These are phyloP conservation scores for Dicrostonyx torquatus DNA, from an alignment of 2,797 vertebrate species.

Conservation along the genomic window DNA sequence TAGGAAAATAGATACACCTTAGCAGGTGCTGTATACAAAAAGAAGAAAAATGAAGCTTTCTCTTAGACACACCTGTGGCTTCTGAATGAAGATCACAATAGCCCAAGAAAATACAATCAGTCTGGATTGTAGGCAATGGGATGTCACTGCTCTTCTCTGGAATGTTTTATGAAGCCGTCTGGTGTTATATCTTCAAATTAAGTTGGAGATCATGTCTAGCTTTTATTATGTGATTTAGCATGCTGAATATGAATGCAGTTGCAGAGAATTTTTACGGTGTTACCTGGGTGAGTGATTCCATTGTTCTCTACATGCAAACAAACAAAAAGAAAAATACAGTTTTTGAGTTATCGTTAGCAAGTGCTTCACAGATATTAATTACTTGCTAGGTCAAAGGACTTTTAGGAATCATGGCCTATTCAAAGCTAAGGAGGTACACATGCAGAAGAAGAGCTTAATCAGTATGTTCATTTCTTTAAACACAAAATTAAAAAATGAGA, in stretches of 20 bases:
- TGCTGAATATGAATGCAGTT: not conserved
- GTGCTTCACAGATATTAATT: not conserved
- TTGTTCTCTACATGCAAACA: not conserved
- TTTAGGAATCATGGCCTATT: not conserved
- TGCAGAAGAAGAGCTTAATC: not conserved
- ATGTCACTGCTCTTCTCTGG: not conserved
- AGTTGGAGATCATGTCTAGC: constrained; percentile 12
- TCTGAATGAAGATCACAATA: constrained; percentile 42
- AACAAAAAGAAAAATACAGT: not conserved
- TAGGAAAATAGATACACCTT: constrained; percentile 56
- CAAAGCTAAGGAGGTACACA: not conserved
- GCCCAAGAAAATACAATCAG: constrained; percentile 44
- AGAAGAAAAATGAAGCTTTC: constrained; percentile 59
- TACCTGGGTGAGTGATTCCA: not conserved
- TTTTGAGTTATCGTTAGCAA: not conserved
- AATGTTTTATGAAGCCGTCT: not conserved
- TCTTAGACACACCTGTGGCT: constrained; percentile 56
- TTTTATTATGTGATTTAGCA: not conserved
- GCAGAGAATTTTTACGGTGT: constrained; percentile 4
- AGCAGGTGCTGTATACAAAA: constrained; percentile 51
- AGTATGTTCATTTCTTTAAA: not conserved
- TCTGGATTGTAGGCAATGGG: not conserved
- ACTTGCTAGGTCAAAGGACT: not conserved
- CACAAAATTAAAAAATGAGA: not conserved
- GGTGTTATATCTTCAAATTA: constrained; percentile 42